Conservation (phyloP, 2,113 vertebrate species). For the Gavia stellata region DNA sequence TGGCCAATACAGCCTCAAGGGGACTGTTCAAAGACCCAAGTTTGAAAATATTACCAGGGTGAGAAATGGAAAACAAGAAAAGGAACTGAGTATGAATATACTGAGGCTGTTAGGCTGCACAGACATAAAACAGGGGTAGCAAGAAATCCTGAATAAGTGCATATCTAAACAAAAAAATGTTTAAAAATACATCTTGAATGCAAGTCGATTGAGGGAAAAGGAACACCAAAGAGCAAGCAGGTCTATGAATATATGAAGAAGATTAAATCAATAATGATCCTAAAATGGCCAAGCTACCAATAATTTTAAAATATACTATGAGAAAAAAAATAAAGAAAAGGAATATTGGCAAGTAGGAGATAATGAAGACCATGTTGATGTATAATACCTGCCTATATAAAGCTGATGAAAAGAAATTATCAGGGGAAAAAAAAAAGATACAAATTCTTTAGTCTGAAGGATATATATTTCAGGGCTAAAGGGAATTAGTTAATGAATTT, state of each 20-base stretch:
- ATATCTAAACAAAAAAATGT: not conserved
- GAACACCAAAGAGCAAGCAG: not conserved
- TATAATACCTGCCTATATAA: not conserved
- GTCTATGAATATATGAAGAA: not conserved
- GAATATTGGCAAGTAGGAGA: not conserved
- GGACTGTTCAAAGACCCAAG: not conserved
- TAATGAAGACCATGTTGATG: slow-evolving; percentile 14
- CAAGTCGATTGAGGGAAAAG: not conserved
- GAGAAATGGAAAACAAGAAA: slow-evolving; percentile 27
- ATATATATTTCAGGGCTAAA: slow-evolving; percentile 52
- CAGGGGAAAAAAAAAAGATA: not conserved
- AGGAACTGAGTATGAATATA: not conserved
- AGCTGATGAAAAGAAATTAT: slow-evolving; percentile 33
- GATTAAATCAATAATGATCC: not conserved
- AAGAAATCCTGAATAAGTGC: not conserved
- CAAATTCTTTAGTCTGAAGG: slow-evolving; percentile 26
- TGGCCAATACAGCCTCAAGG: not conserved
- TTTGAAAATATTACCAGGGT: slow-evolving; percentile 10
- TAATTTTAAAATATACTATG: not conserved
- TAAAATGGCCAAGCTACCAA: not conserved
- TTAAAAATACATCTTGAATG: not conserved
- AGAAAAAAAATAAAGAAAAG: not conserved
- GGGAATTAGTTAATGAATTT: slow-evolving; percentile 67
- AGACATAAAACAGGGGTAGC: not conserved
- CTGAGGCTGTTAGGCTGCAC: not conserved